Evolutionary conservation across 2,797 vertebrate species (phyloP).

Genomic region (Streptopelia turtur): DNA sequence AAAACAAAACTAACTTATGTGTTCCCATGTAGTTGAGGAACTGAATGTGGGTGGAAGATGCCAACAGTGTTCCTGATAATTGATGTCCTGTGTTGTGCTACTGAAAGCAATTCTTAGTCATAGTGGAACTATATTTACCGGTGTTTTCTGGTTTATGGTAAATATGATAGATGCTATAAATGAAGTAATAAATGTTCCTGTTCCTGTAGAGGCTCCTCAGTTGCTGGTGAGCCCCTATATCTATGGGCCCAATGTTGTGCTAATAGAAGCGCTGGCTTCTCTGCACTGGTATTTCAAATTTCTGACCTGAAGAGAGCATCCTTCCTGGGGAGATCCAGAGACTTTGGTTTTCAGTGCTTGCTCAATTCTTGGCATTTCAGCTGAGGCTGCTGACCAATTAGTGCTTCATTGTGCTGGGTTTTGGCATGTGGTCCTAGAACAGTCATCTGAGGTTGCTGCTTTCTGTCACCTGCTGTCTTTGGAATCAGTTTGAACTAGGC

Average conservation of each 20-base stretch:
- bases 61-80: neutral
- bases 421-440: slow-evolving; percentile 52
- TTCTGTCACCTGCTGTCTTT: neutral
- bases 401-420: slow-evolving; percentile 47
- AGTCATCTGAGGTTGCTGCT: slow-evolving; percentile 36
- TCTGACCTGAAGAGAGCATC: neutral
- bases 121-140: neutral
- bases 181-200: neutral
- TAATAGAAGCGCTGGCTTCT: neutral
- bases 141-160: neutral
- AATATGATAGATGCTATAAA: neutral
- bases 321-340: neutral
- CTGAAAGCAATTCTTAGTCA: neutral
- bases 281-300: neutral
- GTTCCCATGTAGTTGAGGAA: neutral
- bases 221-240: neutral
- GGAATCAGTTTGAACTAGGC: neutral
- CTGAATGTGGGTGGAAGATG: neutral
- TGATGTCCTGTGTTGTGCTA: neutral
- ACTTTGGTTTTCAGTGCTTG: neutral
- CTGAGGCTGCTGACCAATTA: slow-evolving; percentile 48
- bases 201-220: neutral
- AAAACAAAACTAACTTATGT: neutral
- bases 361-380: slow-evolving; percentile 11
- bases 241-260: neutral